These are phyloP conservation scores for Spondyliosoma cantharus DNA, from an alignment of 2,797 vertebrate genomes.

Conservation along the genomic window DNA sequence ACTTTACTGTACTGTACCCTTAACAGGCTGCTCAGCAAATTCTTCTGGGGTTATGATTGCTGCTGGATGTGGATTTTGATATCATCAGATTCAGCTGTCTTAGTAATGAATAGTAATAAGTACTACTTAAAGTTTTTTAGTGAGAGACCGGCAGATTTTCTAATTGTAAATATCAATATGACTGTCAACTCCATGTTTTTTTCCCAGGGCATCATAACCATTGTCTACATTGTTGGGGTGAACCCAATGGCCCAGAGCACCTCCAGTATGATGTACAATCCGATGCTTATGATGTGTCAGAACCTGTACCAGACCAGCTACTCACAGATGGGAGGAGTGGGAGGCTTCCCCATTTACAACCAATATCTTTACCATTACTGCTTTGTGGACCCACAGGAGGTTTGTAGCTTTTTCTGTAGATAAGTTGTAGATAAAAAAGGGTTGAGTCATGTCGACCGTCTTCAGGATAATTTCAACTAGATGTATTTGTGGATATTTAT, in stretches of 20 bases:
- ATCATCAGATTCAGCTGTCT: not conserved
- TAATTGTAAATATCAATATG: not conserved
- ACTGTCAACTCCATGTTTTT: conserved; percentile 1
- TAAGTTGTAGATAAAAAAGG: not conserved
- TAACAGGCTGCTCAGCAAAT: conserved; percentile 8
- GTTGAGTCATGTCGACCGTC: not conserved
- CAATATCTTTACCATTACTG: conserved; percentile 95
- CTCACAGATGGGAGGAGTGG: conserved; percentile 82
- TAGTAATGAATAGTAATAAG: not conserved
- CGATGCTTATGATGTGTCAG: conserved; percentile 89
- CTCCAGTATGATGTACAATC: conserved; percentile 85
- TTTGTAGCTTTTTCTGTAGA: conserved; percentile 59
- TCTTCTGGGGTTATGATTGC: not conserved
- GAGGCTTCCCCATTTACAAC: conserved; percentile 85
- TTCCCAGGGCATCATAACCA: conserved; percentile 85
- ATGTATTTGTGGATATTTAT: not conserved
- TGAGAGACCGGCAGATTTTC: not conserved
- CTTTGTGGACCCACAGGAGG: conserved; percentile 94
- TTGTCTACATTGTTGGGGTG: conserved; percentile 91
- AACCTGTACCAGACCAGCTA: conserved; percentile 83
- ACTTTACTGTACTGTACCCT: not conserved
- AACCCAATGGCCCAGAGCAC: conserved; percentile 90
- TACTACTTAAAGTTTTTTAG: not conserved
- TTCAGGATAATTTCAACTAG: not conserved
- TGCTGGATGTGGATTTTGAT: conserved; percentile 1